phyloP scores from a whole-genome alignment of 1,140 invertebrate species.

The Formica exsecta region DNA sequence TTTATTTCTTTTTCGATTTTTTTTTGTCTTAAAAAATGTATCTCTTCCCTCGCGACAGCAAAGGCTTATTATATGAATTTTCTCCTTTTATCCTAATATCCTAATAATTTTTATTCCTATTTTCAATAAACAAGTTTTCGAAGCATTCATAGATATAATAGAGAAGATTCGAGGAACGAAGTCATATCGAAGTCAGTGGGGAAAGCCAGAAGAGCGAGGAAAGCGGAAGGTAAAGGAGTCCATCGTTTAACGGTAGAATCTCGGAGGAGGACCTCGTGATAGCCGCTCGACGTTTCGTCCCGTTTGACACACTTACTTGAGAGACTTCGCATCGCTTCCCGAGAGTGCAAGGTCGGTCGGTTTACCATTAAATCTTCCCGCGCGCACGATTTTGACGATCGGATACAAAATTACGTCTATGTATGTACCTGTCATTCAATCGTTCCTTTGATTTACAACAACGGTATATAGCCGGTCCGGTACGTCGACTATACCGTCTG shows the following conservation, averaged over 20 bases:
- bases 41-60: background rate
- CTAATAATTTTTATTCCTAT: too few relatives aligned
- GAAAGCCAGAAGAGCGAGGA: slow-evolving; percentile 65
- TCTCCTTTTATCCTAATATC: too few relatives aligned
- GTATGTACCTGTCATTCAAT: background rate
- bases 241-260: slow-evolving; percentile 77
- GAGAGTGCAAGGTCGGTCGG: slow-evolving; percentile 74
- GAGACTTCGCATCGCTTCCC: slow-evolving; percentile 68
- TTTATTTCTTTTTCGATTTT: background rate
- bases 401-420: background rate
- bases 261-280: slow-evolving; percentile 68
- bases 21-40: background rate
- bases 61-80: background rate
- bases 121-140: background rate
- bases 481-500: background rate
- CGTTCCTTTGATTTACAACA: slow-evolving; percentile 31
- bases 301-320: slow-evolving; percentile 76
- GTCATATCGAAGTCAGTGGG: slow-evolving; percentile 47
- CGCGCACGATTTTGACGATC: slow-evolving; percentile 13
- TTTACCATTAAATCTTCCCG: slow-evolving; percentile 71
- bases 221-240: slow-evolving; percentile 76
- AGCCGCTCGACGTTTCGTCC: slow-evolving; percentile 69
- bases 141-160: slow-evolving; percentile 14
- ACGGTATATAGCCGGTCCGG: slow-evolving; percentile 26
- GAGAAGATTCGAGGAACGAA: slow-evolving; percentile 15